These are phyloP conservation scores for Cherax quadricarinatus DNA, from an alignment of 1,140 invertebrate genomes.

Conservation along the genomic window DNA sequence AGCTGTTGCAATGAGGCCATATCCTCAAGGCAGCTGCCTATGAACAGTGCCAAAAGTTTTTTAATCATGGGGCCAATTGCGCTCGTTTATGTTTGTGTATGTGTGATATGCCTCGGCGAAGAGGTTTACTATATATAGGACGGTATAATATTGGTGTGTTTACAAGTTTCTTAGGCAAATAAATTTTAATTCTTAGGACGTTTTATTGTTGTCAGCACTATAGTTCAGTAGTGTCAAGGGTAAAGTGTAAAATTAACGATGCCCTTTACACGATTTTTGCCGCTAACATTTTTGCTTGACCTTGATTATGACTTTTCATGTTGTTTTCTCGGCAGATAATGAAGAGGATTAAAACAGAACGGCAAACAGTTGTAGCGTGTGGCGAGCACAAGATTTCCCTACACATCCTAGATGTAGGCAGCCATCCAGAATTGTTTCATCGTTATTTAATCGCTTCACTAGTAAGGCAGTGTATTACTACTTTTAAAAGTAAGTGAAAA, in stretches of 20 bases:
- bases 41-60: conserved; percentile 51
- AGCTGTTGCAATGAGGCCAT: conserved; percentile 45
- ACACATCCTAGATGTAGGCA: not conserved
- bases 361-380: not conserved
- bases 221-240: not conserved
- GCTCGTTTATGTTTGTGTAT: conserved; percentile 1
- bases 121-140: no score
- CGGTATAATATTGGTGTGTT: not conserved
- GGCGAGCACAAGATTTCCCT: not conserved
- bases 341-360: not conserved
- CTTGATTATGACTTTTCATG: not conserved
- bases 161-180: not conserved
- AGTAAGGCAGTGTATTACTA: no score
- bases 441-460: not conserved
- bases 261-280: not conserved
- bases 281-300: not conserved
- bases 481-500: no score
- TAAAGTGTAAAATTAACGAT: not conserved
- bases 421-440: not conserved
- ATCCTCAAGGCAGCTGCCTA: conserved; percentile 35
- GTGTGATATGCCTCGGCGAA: no score
- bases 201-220: not conserved
- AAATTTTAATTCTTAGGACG: not conserved
- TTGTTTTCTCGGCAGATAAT: not conserved
- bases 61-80: conserved; percentile 16